These are phyloP conservation scores for Kradibia gibbosae DNA, from an alignment of 1,140 invertebrate genomes.

Conservation along the genomic window DNA sequence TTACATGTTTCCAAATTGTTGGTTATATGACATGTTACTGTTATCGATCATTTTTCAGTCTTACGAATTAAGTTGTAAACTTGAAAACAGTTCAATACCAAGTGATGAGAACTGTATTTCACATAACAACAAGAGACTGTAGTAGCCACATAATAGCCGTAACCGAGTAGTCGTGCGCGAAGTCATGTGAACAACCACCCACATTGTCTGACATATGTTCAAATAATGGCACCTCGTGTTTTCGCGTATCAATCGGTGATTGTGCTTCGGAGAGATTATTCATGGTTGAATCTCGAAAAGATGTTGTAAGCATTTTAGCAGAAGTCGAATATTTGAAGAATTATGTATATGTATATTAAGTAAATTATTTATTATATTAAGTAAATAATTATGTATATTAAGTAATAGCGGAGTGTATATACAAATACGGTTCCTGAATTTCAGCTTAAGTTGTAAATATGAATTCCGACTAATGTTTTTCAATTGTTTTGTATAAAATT, in stretches of 20 bases:
- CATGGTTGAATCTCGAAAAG: neutral
- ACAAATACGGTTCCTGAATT: too few relatives aligned
- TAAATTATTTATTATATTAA: too few relatives aligned
- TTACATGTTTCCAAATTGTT: too few relatives aligned
- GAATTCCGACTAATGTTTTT: too few relatives aligned
- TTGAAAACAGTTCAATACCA: neutral
- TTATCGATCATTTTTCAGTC: neutral
- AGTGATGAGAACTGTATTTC: neutral
- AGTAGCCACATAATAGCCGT: neutral
- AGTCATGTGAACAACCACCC: neutral
- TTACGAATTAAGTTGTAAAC: neutral
- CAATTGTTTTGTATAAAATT: too few relatives aligned
- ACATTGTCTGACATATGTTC: slow-evolving; percentile 8
- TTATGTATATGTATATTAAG: too few relatives aligned
- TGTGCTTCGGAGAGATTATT: neutral
- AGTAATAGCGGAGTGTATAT: too few relatives aligned
- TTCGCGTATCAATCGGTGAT: neutral
- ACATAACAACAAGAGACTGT: neutral
- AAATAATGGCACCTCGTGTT: slow-evolving; percentile 15
- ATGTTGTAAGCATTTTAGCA: neutral
- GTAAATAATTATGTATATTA: too few relatives aligned
- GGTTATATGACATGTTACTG: too few relatives aligned
- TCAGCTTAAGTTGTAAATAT: too few relatives aligned
- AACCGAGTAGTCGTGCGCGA: neutral
- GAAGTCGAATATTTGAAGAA: neutral